phyloP scores from a whole-genome alignment of 2,113 vertebrate species.

The Stomatorhinus ivindoensis region DNA sequence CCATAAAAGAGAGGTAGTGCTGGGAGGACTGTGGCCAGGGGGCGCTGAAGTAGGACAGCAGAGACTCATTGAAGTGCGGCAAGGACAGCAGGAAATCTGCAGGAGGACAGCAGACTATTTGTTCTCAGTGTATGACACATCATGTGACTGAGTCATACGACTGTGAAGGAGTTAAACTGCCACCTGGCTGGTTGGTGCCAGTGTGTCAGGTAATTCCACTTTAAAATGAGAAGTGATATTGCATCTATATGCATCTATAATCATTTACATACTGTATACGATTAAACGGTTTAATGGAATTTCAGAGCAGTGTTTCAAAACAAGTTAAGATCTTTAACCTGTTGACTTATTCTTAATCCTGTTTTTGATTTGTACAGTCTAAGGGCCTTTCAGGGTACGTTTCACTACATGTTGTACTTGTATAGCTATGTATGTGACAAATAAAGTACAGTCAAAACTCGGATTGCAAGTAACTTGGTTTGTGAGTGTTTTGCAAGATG shows the following conservation, averaged over 20 bases:
- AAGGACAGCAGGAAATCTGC: slow-evolving; percentile 61
- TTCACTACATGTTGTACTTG: no score
- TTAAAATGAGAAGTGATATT: neutral
- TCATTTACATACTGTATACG: neutral
- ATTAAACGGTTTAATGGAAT: neutral
- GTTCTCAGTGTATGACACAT: neutral
- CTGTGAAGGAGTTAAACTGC: neutral
- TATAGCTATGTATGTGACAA: no score
- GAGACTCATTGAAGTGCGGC: slow-evolving; percentile 65
- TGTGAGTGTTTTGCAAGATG: no score
- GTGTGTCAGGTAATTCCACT: neutral
- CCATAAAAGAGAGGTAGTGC: slow-evolving; percentile 71
- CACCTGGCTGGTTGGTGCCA: neutral
- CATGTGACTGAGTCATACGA: neutral
- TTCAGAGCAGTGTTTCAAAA: neutral
- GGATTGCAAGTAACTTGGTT: no score
- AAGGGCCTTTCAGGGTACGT: no score
- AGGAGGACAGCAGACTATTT: slow-evolving; percentile 19
- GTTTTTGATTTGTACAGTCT: no score
- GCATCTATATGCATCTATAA: neutral
- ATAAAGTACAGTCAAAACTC: no score
- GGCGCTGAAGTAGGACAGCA: slow-evolving; percentile 59
- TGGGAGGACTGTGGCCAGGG: slow-evolving; percentile 66
- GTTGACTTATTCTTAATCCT: no score
- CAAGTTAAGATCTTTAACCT: neutral